Base-by-base conservation (phyloP, 2,888 invertebrate genomes). In the Apotomis turbidana region DNA sequence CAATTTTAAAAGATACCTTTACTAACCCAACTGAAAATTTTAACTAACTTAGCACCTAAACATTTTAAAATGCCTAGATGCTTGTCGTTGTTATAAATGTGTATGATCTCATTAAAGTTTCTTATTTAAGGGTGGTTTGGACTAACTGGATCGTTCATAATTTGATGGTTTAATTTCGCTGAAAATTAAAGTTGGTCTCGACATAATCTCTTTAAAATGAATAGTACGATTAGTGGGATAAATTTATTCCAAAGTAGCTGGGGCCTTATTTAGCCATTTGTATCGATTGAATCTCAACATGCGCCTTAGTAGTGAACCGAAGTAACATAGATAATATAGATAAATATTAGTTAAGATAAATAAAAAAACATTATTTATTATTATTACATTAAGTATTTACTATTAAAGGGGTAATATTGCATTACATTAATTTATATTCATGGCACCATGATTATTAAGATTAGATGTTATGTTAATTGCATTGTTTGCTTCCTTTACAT, bases 41-140 rank as follows among this genome's bases (percentile, higher is more conserved):
- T 4, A 5, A 54, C 41, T 64, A 59, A 61, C 46, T 49, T 15
- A 61, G 46, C 15, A 46, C 46, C 46, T 15, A 44, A 46, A 27
- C 27, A 27, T 27, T 27, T 27, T 27, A 61, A 59, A 51, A 59
- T 6, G 15, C 8, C 51, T 38, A 68, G 52, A 52, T 54, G 52
- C 52, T 54, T 27, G 68, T 13, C 51, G 38, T 52, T 15, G 54
- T 13, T 27, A 61, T 46, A 68, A 68, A 61, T 55, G 54, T 55
- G 4, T 15, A 10, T 61, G 61, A 68, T 61, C 61, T 61, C 36
- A 61, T 68, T 61, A 61, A 69, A 69, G 36, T 69, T 36, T 54
- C 13, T 9, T 36, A 8, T 61, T 27, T 46, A 44, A 55, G 54
- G n/a, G 10, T 36, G 36, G 15, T 61, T 54, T 54, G 44, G 36